A percentile compares a stretch with the other conserved stretches of the same genome.
These are phyloP conservation scores for Spodoptera littoralis DNA, from an alignment of 2,888 invertebrate genomes.

Conservation along the genomic window DNA sequence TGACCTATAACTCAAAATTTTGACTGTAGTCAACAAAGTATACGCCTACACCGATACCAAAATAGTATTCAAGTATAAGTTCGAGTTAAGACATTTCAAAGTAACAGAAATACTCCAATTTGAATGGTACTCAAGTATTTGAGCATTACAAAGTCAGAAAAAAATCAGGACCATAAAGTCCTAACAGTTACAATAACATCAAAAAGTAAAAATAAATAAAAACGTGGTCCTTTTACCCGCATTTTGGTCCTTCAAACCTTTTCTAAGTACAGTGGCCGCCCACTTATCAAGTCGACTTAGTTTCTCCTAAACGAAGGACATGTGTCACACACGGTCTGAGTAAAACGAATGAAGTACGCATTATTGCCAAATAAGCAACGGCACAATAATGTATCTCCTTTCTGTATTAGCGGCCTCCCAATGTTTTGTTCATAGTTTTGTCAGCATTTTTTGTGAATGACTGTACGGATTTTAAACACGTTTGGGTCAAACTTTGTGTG, in stretches of 20 bases:
- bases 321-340: conserved; percentile 58
- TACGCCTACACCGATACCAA: no score
- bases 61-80: no score
- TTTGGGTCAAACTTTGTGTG: conserved; percentile 21
- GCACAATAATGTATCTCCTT: conserved; percentile 52
- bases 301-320: conserved; percentile 57
- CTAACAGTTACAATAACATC: no score
- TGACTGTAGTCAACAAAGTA: no score
- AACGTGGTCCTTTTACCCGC: conserved; percentile 6
- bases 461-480: conserved; percentile 27
- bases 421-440: conserved; percentile 40
- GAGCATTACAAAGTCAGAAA: no score
- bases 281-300: conserved; percentile 63
- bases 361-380: conserved; percentile 58
- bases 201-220: conserved; percentile 13
- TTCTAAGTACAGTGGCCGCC: conserved; percentile 32
- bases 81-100: no score
- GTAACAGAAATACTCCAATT: no score
- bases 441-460: conserved; percentile 38
- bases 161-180: no score
- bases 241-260: conserved; percentile 15
- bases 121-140: no score
- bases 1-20: no score
- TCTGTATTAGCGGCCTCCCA: conserved; percentile 36
- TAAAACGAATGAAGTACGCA: conserved; percentile 59